These are phyloP conservation scores for Leptopilina boulardi DNA, from an alignment of 1,140 invertebrate species.

Conservation along the genomic window DNA sequence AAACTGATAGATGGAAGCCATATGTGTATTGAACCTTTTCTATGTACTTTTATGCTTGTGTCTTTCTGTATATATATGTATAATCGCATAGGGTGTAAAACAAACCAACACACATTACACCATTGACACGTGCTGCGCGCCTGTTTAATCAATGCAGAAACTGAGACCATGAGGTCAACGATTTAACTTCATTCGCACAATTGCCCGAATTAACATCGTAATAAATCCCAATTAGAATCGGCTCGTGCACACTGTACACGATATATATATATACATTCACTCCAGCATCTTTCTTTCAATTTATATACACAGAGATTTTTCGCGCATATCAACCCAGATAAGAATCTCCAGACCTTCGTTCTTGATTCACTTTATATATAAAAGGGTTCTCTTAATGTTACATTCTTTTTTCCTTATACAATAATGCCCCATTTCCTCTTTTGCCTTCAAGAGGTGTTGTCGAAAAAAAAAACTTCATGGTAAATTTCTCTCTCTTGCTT, in stretches of 20 bases:
- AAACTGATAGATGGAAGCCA: slow-evolving; percentile 1
- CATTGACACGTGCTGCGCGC: slow-evolving; percentile 53
- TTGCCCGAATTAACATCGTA: slow-evolving; percentile 66
- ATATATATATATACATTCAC: neutral
- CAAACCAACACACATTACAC: slow-evolving; percentile 18
- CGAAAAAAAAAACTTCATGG: no score
- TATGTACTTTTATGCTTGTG: neutral
- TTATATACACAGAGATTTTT: neutral
- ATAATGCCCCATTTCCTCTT: no score
- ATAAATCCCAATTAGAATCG: slow-evolving; percentile 69
- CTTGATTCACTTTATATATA: neutral
- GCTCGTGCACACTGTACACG: no score
- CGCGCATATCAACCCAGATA: neutral
- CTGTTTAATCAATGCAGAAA: slow-evolving; percentile 56
- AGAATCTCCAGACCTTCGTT: no score
- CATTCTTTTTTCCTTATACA: no score
- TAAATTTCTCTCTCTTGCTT: no score
- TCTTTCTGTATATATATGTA: no score
- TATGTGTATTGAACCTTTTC: slow-evolving; percentile 3
- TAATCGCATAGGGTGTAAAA: neutral
- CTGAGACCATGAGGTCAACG: slow-evolving; percentile 64
- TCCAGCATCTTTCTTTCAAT: neutral
- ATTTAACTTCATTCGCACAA: slow-evolving; percentile 69
- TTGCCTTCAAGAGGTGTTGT: no score
- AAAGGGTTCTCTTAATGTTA: neutral